These are phyloP conservation scores for Myoxocephalus aenaeus DNA, from an alignment of 2,797 vertebrate species.

Conservation along the genomic window DNA sequence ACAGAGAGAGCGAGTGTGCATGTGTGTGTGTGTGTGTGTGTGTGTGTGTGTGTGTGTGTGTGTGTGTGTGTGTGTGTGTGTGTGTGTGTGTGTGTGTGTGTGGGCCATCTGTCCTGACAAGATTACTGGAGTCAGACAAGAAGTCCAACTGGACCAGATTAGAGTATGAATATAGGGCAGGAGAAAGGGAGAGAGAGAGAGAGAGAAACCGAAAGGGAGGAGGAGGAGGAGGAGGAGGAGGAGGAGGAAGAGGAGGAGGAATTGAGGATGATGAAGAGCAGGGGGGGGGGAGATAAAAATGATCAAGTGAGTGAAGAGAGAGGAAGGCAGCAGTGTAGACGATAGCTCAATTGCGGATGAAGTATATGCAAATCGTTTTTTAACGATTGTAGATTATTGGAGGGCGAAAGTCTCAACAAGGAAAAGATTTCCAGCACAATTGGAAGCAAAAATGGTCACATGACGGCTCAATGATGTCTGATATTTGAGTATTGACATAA, in stretches of 20 bases:
- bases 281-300: background rate
- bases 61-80: conserved; percentile 48
- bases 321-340: background rate
- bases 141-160: conserved; percentile 79
- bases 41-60: conserved; percentile 43
- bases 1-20: conserved; percentile 40
- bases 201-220: conserved; percentile 17
- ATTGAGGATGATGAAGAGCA: conserved; percentile 16
- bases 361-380: background rate
- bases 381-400: background rate
- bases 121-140: conserved; percentile 86
- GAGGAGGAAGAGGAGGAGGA: conserved; percentile 16
- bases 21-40: conserved; percentile 16
- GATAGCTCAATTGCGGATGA: background rate
- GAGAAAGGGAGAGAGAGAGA: conserved; percentile 49
- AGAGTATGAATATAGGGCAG: conserved; percentile 77
- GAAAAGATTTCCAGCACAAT: background rate
- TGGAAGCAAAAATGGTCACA: background rate
- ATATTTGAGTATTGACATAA: background rate
- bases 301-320: background rate
- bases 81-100: conserved; percentile 48
- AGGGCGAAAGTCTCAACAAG: background rate
- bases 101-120: conserved; percentile 86
- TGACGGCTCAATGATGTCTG: background rate
- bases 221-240: conserved; percentile 5